Conservation (phyloP, 2,113 vertebrate species). For the Gavialis gangeticus region DNA sequence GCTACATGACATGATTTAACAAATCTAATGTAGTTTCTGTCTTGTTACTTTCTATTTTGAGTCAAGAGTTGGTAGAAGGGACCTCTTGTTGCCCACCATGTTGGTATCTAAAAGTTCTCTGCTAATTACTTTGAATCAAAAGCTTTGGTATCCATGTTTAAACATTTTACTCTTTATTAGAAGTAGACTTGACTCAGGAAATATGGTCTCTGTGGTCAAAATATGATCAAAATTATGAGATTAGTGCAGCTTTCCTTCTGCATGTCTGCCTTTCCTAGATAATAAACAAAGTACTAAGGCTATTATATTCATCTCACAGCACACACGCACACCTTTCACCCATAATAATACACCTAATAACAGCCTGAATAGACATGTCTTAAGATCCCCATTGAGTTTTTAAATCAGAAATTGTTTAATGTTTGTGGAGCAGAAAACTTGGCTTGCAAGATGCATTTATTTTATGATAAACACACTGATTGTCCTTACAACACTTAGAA, state of each 20-base stretch:
- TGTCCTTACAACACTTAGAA: background rate
- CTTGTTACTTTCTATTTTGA: too few species aligned
- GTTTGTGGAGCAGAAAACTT: background rate
- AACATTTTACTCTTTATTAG: background rate
- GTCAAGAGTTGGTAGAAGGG: background rate
- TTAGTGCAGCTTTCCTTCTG: background rate
- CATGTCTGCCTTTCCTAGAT: background rate
- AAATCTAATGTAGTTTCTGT: too few species aligned
- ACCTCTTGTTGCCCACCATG: too few species aligned
- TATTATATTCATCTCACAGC: background rate
- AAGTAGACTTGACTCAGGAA: background rate
- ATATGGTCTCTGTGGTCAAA: background rate
- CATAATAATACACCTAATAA: background rate
- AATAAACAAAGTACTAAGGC: background rate
- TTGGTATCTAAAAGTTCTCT: background rate
- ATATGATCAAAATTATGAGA: background rate
- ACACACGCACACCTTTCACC: background rate
- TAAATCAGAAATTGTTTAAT: conserved; percentile 1
- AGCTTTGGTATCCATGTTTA: background rate
- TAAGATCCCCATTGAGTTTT: background rate
- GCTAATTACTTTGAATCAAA: background rate
- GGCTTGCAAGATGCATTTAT: background rate
- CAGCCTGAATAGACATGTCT: background rate
- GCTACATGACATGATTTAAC: too few species aligned
- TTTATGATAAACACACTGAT: background rate